Evolutionary conservation across 2,797 vertebrate species (phyloP), one percentile per base, ranked within the genome.

Genomic region (Girardinus metallicus): DNA sequence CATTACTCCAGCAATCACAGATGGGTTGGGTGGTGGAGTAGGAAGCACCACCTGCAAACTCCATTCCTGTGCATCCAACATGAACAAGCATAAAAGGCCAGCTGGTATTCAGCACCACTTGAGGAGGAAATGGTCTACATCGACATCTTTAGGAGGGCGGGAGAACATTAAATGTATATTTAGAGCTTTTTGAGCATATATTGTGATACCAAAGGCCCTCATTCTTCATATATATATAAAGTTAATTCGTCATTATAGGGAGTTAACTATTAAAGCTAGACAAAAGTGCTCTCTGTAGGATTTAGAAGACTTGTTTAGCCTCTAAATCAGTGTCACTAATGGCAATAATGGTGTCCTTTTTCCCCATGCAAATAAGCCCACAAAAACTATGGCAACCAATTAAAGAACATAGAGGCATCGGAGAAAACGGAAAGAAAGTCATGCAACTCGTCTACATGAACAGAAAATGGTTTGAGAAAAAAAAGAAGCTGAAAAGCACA

Each of bases 391-490:
- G 49, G 10, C 16, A 15, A 43, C 60, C 51, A 66, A 83, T 74
- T 51, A 64, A 36, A 73, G 78, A 16, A 66, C 44, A 74, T 18
- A 29, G 15, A 71, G 77, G 76, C 76, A 71, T 31, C 60, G 44
- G 47, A 41, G 73, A 84, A 78, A 29, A 64, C 46, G 1, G 8
- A 36, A 77, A 73, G 68, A 83, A 87, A 87, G 85, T 57, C 80
- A 80, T 80, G 76, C 75, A 83, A 85, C 72, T 79, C 4, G n/a
- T 87, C 85, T 87, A 87, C 91, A 93, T 86, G 90, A 91, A 89
- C 88, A 79, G 60, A 77, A 87, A 83, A 68, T 82, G 75, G 78
- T 86, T 78, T 29, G 31, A 68, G 39, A 66, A 66, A 72, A n/a
- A 55, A 44, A 76, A 82, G 78, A 80, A 78, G 84, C 87, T 86